These are phyloP conservation scores for Leuciscus idus DNA, from an alignment of 2,113 vertebrate species.

Conservation along the genomic window DNA sequence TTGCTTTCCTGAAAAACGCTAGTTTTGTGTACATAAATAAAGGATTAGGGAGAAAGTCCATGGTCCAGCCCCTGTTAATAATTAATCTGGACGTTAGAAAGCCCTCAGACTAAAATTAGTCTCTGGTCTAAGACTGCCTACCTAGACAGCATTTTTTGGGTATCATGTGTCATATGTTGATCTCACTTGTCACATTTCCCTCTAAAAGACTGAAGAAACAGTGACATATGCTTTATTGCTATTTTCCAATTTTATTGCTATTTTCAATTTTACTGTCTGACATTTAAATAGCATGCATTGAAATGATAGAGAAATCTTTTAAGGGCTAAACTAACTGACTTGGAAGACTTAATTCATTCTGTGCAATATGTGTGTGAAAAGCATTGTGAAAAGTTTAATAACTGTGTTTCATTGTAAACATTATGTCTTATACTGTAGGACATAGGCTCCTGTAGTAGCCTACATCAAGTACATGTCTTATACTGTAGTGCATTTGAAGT, in stretches of 20 bases:
- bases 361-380: neutral
- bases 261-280: neutral
- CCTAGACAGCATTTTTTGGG: neutral
- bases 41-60: slow-evolving; percentile 51
- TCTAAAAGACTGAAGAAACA: neutral
- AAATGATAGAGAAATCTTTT: neutral
- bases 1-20: slow-evolving; percentile 43
- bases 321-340: neutral
- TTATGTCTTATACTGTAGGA: too few relatives aligned
- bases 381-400: neutral
- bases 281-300: neutral
- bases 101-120: slow-evolving; percentile 30
- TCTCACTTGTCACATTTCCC: neutral
- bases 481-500: neutral
- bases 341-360: neutral
- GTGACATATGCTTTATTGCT: neutral
- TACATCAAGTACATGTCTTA: too few relatives aligned
- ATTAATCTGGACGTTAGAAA: slow-evolving; percentile 47
- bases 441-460: too few relatives aligned
- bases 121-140: neutral
- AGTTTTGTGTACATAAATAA: slow-evolving; percentile 47
- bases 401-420: neutral
- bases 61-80: slow-evolving; percentile 53
- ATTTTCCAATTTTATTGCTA: neutral
- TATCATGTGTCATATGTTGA: neutral